Conservation (phyloP, 2,888 invertebrate genomes). For the Operophtera brumata region DNA sequence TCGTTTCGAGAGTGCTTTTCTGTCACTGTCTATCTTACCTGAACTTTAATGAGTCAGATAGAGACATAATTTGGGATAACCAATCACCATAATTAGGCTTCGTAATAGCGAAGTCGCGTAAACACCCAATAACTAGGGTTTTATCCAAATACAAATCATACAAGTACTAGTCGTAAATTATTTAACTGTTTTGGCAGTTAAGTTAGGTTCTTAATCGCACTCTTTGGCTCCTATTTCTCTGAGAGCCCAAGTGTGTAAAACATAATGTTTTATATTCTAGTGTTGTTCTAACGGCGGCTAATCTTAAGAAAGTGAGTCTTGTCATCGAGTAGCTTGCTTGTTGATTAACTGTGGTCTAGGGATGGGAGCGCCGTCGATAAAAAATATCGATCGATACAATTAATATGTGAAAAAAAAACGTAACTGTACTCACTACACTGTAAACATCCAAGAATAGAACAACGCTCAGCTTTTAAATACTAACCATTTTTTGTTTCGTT, state of each 20-base stretch:
- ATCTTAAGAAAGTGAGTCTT: slow-evolving; percentile 47
- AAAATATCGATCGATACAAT: neutral
- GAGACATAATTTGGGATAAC: too few relatives aligned
- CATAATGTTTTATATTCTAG: slow-evolving; percentile 27
- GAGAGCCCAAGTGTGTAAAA: slow-evolving; percentile 16
- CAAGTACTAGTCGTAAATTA: too few relatives aligned
- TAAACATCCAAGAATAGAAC: neutral
- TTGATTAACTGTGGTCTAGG: slow-evolving; percentile 35
- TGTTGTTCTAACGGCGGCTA: slow-evolving; percentile 27
- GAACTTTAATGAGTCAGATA: too few relatives aligned
- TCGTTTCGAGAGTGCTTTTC: too few relatives aligned
- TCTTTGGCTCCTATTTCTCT: neutral
- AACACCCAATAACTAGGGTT: too few relatives aligned
- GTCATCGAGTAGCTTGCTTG: slow-evolving; percentile 43
- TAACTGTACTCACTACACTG: too few relatives aligned
- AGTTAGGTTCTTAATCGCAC: neutral
- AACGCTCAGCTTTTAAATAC: slow-evolving; percentile 13
- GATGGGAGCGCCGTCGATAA: slow-evolving; percentile 25
- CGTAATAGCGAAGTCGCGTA: too few relatives aligned
- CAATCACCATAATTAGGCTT: too few relatives aligned
- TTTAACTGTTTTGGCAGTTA: too few relatives aligned
- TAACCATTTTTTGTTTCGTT: slow-evolving; percentile 30
- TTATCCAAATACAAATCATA: too few relatives aligned
- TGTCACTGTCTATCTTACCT: too few relatives aligned
- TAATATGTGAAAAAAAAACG: neutral